Base-by-base conservation (phyloP, 2,888 invertebrate species). In the Noctua comes region DNA sequence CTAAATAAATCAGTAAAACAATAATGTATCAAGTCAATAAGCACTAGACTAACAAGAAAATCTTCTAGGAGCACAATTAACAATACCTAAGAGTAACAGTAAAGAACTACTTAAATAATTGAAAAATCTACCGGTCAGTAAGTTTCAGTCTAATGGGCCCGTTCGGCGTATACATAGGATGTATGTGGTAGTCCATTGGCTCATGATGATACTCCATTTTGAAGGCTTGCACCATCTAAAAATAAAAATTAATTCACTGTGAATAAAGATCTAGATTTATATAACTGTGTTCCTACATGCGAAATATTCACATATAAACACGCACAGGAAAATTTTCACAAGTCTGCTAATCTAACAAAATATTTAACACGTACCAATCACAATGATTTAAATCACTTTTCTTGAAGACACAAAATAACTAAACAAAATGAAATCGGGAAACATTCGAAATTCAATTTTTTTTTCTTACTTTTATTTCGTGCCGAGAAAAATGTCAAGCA, bases 111-210 rank as follows among this genome's bases (percentile, higher is more conserved):
- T 18, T 31, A 31, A 36, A 27, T 46, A 31, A 31, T 43, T 68
- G 16, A 6, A 43, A 43, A 69, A 36, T 77, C 86, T 93, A 94
- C 88, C 97, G 97, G 68, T 97, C 97, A 18, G 97, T 96, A 79
- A 98, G 96, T 87, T 97, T 97, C 54, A 98, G 93, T 89, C 97
- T 97, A 54, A 98, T 94, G 0, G 98, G 97, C 83, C 98, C 98
- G 83, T 98, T 97, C 0, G 98, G 98, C 0, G 98, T 98, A 90
- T 98, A 98, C 97, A 98, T 97, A 0, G 97, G 97, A 88, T 97
- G 97, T 5, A 97, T 97, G 87, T 97, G 97, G 89, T 97, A 97
- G 24, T 98, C 97, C 91, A 98, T 88, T n/a, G 97, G 97, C 68
- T 97, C 95, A 85, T 98, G 96, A 84, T 97, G 97, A 89, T 98